Base-by-base conservation (phyloP, 2,113 vertebrate genomes). In the Tychaedon coryphoeus region DNA sequence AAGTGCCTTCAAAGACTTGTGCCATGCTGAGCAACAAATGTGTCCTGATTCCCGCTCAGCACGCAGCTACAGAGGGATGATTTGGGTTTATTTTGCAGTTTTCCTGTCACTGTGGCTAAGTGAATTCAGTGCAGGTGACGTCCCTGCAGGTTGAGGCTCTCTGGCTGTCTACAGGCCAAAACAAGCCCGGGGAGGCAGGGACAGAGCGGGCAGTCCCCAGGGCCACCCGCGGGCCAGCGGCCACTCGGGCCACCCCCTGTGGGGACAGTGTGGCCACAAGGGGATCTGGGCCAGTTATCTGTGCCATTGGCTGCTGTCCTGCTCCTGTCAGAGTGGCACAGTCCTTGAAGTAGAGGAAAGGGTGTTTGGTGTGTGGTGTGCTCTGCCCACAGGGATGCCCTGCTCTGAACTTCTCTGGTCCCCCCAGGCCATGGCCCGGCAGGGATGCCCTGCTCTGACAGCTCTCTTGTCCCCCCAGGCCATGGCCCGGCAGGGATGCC, bases 391-490 rank as follows among this genome's bases (percentile, higher is more conserved):
- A 18, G 72, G 12, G 18, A 5, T 53, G 62, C 40, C 50, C 71
- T 61, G 48, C 80, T 19, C 91, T 91, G 72, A 96, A 18, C 16
- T 24, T 81, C 65, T 26, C 14, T 5, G 73, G 51, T 34, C 20
- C 0, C 89, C 93, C 19, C 86, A 98, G 98, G 97, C 94, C 58
- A 96, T 98, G 97, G 98, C 98, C 67, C 97, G 86, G 50, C 97
- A 98, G 92, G n/a, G n/a, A n/a, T n/a, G n/a, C n/a, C n/a, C n/a
- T n/a, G n/a, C n/a, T n/a, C n/a, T n/a, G n/a, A n/a, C n/a, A n/a
- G n/a, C n/a, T n/a, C n/a, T n/a, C n/a, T n/a, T n/a, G n/a, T n/a
- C n/a, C n/a, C n/a, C n/a, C n/a, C n/a, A n/a, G n/a, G n/a, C n/a
- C n/a, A n/a, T n/a, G n/a, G n/a, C n/a, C n/a, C n/a, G n/a, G n/a